A percentile compares a stretch with the other conserved stretches of the same genome.
These are phyloP conservation scores for Drosophila subquinaria DNA, from an alignment of 2,888 invertebrate species.

Conservation along the genomic window DNA sequence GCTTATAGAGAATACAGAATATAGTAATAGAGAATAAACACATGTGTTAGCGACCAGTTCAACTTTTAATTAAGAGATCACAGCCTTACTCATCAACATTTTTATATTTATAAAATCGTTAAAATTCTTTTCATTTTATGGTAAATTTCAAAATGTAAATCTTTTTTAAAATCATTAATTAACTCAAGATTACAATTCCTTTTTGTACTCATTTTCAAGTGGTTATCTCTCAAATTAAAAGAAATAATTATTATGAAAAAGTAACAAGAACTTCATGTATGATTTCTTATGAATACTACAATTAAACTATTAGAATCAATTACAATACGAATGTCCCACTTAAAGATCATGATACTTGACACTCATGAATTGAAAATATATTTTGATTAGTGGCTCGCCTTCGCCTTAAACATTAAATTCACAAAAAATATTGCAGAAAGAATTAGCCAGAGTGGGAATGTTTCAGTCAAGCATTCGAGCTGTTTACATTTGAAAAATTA, in stretches of 20 bases:
- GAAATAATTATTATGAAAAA: no score
- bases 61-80: no score
- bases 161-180: no score
- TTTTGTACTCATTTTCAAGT: no score
- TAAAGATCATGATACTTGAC: neutral
- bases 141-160: no score
- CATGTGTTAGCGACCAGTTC: neutral
- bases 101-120: no score
- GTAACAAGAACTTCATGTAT: neutral
- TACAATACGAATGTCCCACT: no score
- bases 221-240: no score
- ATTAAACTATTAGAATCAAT: neutral
- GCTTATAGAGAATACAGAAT: neutral
- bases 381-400: neutral
- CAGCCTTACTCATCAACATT: no score
- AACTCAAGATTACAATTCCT: no score
- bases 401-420: neutral
- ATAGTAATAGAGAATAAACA: neutral
- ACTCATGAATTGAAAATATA: neutral
- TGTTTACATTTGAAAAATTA: constrained; percentile 3
- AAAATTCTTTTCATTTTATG: no score
- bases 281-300: neutral
- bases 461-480: neutral
- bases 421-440: neutral
- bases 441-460: neutral